Conservation (phyloP, 2,113 vertebrate species). For the Odocoileus virginianus region DNA sequence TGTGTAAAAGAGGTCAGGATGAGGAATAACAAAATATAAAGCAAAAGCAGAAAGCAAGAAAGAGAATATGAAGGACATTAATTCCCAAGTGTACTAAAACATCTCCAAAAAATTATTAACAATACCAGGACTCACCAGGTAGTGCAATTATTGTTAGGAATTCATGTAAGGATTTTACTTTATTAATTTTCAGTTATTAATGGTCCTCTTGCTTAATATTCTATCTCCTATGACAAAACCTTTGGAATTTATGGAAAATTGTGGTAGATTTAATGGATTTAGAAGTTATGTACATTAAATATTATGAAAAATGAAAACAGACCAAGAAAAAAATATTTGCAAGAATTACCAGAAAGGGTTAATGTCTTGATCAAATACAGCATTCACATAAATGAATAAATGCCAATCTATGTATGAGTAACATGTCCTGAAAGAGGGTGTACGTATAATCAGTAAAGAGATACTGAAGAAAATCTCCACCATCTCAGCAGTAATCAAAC, state of each 20-base stretch:
- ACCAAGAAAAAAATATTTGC: background rate
- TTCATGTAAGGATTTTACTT: background rate
- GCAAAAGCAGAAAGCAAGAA: background rate
- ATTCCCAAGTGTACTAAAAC: background rate
- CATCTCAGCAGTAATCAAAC: background rate
- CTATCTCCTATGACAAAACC: background rate
- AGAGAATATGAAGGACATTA: background rate
- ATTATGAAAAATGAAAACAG: background rate
- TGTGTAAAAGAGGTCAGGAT: background rate
- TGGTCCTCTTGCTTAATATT: background rate
- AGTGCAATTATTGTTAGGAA: background rate
- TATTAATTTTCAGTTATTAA: background rate
- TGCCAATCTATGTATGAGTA: background rate
- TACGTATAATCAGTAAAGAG: background rate
- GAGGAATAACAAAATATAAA: background rate
- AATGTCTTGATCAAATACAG: constrained; percentile 17
- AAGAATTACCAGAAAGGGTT: background rate
- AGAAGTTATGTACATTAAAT: background rate
- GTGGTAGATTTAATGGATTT: background rate
- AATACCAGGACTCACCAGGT: background rate
- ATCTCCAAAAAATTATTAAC: background rate
- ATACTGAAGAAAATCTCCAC: background rate
- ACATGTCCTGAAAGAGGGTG: background rate
- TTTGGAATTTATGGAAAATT: background rate
- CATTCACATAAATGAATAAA: background rate